Conservation (phyloP, 2,797 vertebrate genomes). For the Tamandua tetradactyla region DNA sequence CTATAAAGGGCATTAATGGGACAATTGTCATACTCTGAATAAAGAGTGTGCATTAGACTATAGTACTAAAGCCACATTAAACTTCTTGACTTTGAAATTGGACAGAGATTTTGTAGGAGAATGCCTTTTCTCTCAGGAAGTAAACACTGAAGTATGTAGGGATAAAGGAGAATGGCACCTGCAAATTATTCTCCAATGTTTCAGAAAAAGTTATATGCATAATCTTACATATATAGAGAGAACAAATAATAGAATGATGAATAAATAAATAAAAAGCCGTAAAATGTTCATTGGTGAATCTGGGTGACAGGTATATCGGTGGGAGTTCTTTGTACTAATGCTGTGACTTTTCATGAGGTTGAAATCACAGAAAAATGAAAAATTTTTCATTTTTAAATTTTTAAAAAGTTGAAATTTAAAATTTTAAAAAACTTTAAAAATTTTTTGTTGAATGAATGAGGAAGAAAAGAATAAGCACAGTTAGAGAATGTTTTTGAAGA, state of each 20-base stretch:
- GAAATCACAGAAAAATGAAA: slow-evolving; percentile 26
- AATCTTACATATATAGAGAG: neutral
- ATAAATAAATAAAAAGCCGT: neutral
- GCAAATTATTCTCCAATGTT: neutral
- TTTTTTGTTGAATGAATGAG: neutral
- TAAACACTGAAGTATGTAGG: neutral
- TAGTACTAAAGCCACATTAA: slow-evolving; percentile 9
- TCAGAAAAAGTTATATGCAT: neutral
- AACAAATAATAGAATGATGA: neutral
- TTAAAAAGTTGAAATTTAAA: too few species aligned
- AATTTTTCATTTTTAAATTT: too few species aligned
- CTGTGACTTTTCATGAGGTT: neutral
- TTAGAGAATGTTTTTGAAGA: slow-evolving; percentile 28
- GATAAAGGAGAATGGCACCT: neutral
- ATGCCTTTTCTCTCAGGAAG: slow-evolving; percentile 12
- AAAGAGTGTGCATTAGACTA: neutral
- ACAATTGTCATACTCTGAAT: slow-evolving; percentile 1
- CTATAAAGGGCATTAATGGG: neutral
- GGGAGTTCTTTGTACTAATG: neutral
- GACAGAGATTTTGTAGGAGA: neutral
- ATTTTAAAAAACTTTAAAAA: neutral
- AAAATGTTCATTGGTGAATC: neutral
- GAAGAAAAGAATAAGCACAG: neutral
- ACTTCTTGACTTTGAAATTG: slow-evolving; percentile 50
- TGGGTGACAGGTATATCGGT: neutral